Evolutionary conservation across 1,140 invertebrate genomes (phyloP), one percentile per base, ranked within the genome.

Genomic region (Lineus longissimus): DNA sequence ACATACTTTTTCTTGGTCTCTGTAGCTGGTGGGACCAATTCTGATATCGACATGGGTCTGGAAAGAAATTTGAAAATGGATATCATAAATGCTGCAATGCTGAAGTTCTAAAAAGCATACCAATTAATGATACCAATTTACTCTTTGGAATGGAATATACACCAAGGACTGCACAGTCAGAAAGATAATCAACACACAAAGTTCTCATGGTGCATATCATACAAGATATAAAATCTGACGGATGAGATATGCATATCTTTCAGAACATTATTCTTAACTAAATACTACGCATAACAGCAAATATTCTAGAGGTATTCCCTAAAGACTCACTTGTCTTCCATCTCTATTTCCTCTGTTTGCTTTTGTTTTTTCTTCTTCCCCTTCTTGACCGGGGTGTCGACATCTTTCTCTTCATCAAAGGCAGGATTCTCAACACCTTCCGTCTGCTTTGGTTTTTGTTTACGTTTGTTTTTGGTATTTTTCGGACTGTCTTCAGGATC

Each of bases 391-490:
- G 4, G 23, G 7, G 1, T 33, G 23, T 19, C n/a, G 13, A n/a
- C 23, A 22, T 41, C 41, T 31, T 19, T 55, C 29, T 55, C 61
- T n/a, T 41, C 61, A 29, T 55, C 61, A 62, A 17, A 62, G 0
- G 61, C 51, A 56, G 47, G 51, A 31, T 55, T 55, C 33, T 62
- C 61, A 22, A 43, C 19, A 29, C 45, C 45, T 15, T 29, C 29
- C 55, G 27, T 29, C 30, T 27, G 47, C n/a, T 27, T 51, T 23
- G 47, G 47, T 63, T 69, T 75, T 61, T 77, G 73, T 63, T 71
- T 68, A 9, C 70, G 62, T 67, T 77, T 78, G 66, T 71, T 77
- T 62, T 79, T 79, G 55, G 70, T 69, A 62, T 71, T 77, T 63
- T 77, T 78, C 0, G 69, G 68, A 57, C 68, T 72, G 55, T 77